Conservation (phyloP, 1,140 invertebrate species). For the Nylanderia fulva region DNA sequence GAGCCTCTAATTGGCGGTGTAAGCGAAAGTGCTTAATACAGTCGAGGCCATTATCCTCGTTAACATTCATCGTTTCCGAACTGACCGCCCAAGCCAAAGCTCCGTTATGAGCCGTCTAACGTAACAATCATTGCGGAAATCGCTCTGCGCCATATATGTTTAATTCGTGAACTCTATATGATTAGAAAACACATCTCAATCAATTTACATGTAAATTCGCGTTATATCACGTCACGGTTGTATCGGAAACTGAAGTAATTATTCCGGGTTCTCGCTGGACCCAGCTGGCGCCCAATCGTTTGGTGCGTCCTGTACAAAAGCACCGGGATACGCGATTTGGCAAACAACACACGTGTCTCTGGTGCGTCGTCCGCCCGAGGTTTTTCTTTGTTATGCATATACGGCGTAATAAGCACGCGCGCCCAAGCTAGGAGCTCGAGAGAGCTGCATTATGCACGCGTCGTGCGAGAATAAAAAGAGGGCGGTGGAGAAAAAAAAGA, state of each 20-base stretch:
- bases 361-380: constrained; percentile 1
- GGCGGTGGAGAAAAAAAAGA: neutral
- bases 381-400: constrained; percentile 56
- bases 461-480: neutral
- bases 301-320: neutral
- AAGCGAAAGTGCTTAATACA: constrained; percentile 47
- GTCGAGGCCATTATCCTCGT: constrained; percentile 9
- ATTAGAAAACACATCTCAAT: neutral
- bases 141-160: neutral
- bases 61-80: constrained; percentile 27
- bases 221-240: neutral
- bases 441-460: constrained; percentile 30
- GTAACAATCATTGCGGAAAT: neutral
- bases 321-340: constrained; percentile 40
- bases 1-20: constrained; percentile 43
- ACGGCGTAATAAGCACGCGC: constrained; percentile 30
- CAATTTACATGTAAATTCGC: neutral
- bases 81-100: constrained; percentile 3
- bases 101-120: constrained; percentile 18
- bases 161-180: neutral
- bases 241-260: neutral
- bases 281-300: constrained; percentile 24
- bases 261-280: neutral
- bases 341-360: constrained; percentile 36
- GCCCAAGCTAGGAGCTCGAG: neutral